Evolutionary conservation across 1,140 invertebrate genomes (phyloP), one percentile per base, ranked within the genome.

Genomic region (Tribolium madens): DNA sequence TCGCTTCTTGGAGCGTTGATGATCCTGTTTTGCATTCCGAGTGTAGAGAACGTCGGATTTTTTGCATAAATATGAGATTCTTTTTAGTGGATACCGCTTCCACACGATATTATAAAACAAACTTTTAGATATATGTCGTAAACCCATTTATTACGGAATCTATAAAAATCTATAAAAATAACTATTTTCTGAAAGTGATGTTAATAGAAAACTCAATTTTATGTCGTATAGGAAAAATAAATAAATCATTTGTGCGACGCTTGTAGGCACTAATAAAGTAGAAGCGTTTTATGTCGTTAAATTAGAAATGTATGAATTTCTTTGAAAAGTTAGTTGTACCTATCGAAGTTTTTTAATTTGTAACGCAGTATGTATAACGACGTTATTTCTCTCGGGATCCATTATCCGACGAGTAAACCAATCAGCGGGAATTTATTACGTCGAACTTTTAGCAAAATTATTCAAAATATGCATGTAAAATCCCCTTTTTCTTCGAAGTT

Each of bases 321-420:
- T 60, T 21, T 12, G 26, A 31, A 18, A 64, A 64, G 9, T 26
- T 21, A 60, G 17, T 60, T 60, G 18, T 9, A 26, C 53, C 9
- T 60, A 60, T 60, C 21, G 21, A 64, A 64, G 2, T 64, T 64
- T 64, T 64, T 64, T 60, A 60, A 64, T 64, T 64, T 60, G 50
- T 60, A n/a, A n/a, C n/a, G n/a, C n/a, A n/a, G 21, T 60, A 31
- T 60, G 21, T 21, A 18, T 60, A 60, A n/a, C n/a, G 15, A 60
- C 53, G 17, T 64, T 64, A 64, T 33, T 64, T 64, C 57, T 12
- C 26, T 14, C 10, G 13, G 57, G 26, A 64, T 21, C 31, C 26
- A 33, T 64, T 64, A 64, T 33, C 31, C 10, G 7, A 31, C 26
- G 13, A 64, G 57, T 64, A 33, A 33, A 33, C 21, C 57, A 64